phyloP scores from a whole-genome alignment of 2,113 vertebrate genomes.

The Pachyramphus minor region DNA sequence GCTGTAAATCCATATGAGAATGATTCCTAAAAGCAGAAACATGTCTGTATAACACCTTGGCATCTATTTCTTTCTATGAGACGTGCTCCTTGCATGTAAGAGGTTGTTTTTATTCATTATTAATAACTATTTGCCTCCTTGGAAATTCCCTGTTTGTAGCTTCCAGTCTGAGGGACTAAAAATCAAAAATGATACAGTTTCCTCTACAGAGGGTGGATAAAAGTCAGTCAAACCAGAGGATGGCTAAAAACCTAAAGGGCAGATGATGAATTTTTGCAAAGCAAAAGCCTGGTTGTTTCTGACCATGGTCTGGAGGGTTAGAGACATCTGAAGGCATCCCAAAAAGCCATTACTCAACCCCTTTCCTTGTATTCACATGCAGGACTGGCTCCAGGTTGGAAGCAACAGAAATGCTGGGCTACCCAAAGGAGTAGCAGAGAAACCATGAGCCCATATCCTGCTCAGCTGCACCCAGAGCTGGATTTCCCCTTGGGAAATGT shows the following conservation, averaged over 20 bases:
- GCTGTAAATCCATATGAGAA: not conserved
- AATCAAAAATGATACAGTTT: not conserved
- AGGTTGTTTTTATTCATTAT: slow-evolving; percentile 52
- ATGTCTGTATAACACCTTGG: not conserved
- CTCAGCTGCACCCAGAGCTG: not conserved
- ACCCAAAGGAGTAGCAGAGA: not conserved
- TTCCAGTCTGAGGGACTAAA: not conserved
- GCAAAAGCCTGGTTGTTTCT: not conserved
- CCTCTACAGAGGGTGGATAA: not conserved
- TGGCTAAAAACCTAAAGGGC: not conserved
- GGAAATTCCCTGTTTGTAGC: not conserved
- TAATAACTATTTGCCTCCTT: slow-evolving; percentile 4
- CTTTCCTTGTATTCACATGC: not conserved
- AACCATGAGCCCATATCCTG: not conserved
- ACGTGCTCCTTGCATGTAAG: not conserved
- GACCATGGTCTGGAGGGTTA: not conserved
- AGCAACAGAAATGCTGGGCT: not conserved
- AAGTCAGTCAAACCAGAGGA: not conserved
- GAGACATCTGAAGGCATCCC: not conserved
- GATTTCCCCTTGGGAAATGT: not conserved
- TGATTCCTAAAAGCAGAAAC: slow-evolving; percentile 14
- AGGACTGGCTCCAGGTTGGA: not conserved
- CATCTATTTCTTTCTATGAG: not conserved
- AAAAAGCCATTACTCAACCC: not conserved
- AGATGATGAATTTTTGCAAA: not conserved